phyloP scores from a whole-genome alignment of 2,797 vertebrate genomes.

The Agapornis canus region DNA sequence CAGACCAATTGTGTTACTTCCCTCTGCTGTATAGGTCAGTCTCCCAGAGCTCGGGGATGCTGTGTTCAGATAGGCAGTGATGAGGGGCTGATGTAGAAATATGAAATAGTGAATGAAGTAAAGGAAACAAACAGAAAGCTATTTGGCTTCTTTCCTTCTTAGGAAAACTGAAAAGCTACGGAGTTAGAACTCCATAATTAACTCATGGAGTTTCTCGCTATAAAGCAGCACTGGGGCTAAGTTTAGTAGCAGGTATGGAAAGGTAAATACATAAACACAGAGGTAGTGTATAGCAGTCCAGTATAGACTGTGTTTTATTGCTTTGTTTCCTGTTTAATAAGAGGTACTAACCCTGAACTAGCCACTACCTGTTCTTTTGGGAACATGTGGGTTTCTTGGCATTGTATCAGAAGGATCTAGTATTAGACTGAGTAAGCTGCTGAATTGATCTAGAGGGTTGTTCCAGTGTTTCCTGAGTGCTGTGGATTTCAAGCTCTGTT shows the following conservation, averaged over 20 bases:
- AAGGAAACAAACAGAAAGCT: not conserved
- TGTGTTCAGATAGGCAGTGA: not conserved
- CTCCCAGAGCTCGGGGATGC: not conserved
- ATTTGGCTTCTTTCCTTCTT: not conserved
- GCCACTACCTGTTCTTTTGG: not conserved
- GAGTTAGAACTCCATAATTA: not conserved
- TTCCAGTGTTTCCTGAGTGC: not conserved
- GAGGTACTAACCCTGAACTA: not conserved
- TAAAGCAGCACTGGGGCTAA: not conserved
- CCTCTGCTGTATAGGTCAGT: not conserved
- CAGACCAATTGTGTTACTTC: not conserved
- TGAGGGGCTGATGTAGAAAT: not conserved
- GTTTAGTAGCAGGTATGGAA: not conserved
- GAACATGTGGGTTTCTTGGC: not conserved
- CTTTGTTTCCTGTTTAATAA: not conserved
- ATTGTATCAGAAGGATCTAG: not conserved
- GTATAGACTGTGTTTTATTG: not conserved
- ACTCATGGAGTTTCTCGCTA: not conserved
- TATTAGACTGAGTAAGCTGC: not conserved
- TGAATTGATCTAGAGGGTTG: not conserved
- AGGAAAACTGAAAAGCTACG: not conserved
- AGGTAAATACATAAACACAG: not conserved
- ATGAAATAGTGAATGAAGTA: not conserved
- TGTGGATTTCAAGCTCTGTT: not conserved
- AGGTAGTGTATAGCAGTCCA: rapidly evolving